These are phyloP conservation scores for Nothocercus julius DNA, from an alignment of 2,113 vertebrate genomes.

Conservation along the genomic window DNA sequence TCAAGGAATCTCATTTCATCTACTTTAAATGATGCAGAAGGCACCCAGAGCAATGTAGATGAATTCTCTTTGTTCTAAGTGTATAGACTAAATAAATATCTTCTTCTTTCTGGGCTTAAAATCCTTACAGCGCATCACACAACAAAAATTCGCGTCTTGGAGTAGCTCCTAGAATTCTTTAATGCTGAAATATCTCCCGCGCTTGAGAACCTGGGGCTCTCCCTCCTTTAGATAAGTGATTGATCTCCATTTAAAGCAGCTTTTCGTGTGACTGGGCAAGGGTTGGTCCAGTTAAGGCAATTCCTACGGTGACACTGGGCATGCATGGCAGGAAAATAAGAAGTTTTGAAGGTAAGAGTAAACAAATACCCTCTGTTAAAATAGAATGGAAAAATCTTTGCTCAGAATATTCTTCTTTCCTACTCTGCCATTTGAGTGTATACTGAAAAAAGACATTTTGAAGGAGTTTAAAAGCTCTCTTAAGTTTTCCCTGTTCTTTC, in stretches of 20 bases:
- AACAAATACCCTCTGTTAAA: not conserved
- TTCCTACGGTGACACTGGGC: rapidly evolving
- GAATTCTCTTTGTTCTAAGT: not conserved
- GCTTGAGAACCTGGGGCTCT: not conserved
- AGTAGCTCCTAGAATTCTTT: slow-evolving; percentile 63
- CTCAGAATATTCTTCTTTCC: not conserved
- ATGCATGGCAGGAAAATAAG: not conserved
- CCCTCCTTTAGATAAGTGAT: not conserved
- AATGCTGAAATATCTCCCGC: slow-evolving; percentile 41
- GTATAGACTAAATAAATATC: slow-evolving; percentile 64
- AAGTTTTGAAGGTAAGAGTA: slow-evolving; percentile 28
- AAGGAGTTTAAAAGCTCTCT: not conserved
- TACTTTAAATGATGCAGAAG: not conserved
- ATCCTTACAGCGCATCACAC: slow-evolving; percentile 42
- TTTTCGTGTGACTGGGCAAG: not conserved
- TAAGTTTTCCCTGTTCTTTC: not conserved
- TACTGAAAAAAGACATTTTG: not conserved
- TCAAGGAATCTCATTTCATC: not conserved
- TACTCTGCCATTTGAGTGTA: not conserved
- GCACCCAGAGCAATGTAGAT: not conserved
- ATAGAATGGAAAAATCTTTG: not conserved
- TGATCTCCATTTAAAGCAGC: slow-evolving; percentile 9
- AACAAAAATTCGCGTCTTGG: slow-evolving; percentile 53
- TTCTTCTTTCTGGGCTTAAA: slow-evolving; percentile 44
- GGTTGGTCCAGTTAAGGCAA: not conserved